phyloP scores from a whole-genome alignment of 2,113 vertebrate genomes.

The Corythornis cristatus region DNA sequence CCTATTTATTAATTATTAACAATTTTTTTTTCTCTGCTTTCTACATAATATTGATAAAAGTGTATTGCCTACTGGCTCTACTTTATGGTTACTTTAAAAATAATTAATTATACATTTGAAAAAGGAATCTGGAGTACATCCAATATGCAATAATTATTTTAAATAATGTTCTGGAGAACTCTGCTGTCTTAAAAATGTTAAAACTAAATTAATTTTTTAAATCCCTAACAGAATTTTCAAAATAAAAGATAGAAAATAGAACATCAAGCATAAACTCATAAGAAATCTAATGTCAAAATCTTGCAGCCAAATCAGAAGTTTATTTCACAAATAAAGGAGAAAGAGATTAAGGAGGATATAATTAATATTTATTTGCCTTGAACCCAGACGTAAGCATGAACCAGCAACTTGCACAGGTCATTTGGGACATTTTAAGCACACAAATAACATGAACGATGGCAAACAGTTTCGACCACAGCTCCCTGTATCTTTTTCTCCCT shows the following conservation, averaged over 20 bases:
- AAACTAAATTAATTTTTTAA: accelerated
- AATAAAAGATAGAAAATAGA: not conserved
- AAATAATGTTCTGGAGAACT: not conserved
- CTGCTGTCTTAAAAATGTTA: not conserved
- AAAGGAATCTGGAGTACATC: not conserved
- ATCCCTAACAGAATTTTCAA: not conserved
- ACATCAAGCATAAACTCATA: not conserved
- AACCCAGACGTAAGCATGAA: not conserved
- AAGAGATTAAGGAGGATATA: not conserved
- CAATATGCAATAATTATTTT: not conserved
- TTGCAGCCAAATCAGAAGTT: not conserved
- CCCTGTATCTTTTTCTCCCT: not conserved
- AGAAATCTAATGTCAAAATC: not conserved
- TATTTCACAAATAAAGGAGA: not conserved
- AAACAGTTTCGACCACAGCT: not conserved
- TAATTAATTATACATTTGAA: not conserved
- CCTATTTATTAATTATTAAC: not conserved
- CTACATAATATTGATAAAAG: not conserved
- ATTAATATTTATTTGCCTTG: not conserved
- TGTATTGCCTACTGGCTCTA: not conserved
- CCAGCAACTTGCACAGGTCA: not conserved
- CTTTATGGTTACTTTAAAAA: not conserved
- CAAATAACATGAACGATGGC: not conserved
- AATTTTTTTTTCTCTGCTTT: not conserved
- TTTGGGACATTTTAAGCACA: not conserved